These are phyloP conservation scores for Aspiorhynchus laticeps DNA, from an alignment of 2,113 vertebrate species.

Conservation along the genomic window DNA sequence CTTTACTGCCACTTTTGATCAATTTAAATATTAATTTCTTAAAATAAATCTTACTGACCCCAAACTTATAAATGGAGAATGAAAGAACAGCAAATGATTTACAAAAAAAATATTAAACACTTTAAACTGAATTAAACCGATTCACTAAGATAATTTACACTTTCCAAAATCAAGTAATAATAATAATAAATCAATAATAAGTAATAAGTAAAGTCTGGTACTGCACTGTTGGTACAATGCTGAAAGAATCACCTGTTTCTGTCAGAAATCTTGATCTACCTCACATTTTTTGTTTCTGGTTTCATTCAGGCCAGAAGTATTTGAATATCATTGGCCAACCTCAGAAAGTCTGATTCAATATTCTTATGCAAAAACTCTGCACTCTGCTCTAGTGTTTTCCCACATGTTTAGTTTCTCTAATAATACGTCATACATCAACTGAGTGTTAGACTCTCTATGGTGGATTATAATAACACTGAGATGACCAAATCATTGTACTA, in stretches of 20 bases:
- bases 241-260: background rate
- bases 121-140: no score
- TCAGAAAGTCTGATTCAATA: background rate
- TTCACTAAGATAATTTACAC: background rate
- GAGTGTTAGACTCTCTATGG: background rate
- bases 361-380: background rate
- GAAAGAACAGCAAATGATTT: background rate
- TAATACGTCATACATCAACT: background rate
- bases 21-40: no score
- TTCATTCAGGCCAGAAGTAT: background rate
- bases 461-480: constrained; percentile 27
- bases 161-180: background rate
- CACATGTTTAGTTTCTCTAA: background rate
- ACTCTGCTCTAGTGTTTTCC: background rate
- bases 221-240: background rate
- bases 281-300: background rate
- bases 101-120: no score
- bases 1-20: background rate
- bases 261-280: background rate
- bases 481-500: constrained; percentile 14
- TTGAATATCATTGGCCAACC: background rate
- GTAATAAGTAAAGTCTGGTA: background rate
- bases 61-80: background rate
- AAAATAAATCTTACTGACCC: background rate
- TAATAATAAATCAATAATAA: no score